Conservation (phyloP, 2,113 vertebrate genomes). For the Uria aalge region DNA sequence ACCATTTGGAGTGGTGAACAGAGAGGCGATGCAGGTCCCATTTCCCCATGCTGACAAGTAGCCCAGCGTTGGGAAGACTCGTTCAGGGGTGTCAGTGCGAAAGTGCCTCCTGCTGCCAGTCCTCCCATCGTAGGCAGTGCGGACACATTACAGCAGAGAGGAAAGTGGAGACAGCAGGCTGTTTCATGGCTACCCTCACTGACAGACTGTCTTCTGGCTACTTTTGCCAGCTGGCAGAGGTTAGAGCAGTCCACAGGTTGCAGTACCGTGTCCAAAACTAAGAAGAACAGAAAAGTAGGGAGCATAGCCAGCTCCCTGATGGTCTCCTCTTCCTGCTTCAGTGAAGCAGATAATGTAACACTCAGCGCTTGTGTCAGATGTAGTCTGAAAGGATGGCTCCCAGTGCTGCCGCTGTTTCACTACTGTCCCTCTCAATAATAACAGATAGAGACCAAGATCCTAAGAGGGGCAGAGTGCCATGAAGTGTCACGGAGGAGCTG, state of each 20-base stretch:
- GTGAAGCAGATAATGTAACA: constrained; percentile 10
- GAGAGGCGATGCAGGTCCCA: not conserved
- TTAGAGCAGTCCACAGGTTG: not conserved
- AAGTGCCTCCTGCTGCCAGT: not conserved
- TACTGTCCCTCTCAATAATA: not conserved
- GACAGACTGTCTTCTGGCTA: not conserved
- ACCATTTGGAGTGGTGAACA: not conserved
- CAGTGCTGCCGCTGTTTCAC: not conserved
- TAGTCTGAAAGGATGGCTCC: not conserved
- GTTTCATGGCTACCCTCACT: not conserved
- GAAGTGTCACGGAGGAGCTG: not conserved
- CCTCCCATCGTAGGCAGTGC: not conserved
- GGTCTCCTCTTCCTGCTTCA: constrained; percentile 21
- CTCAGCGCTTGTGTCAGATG: not conserved
- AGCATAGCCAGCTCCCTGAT: constrained; percentile 23
- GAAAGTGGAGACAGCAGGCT: not conserved
- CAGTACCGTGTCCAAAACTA: not conserved
- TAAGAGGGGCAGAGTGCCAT: not conserved
- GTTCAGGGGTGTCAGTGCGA: accelerated
- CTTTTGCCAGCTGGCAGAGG: not conserved
- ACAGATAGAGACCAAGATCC: not conserved
- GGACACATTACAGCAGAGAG: not conserved
- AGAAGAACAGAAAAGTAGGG: not conserved
- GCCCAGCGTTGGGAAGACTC: not conserved
- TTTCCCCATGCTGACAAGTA: no score